phyloP scores from a whole-genome alignment of 23 tunicate species.

The Pegea sp. region DNA sequence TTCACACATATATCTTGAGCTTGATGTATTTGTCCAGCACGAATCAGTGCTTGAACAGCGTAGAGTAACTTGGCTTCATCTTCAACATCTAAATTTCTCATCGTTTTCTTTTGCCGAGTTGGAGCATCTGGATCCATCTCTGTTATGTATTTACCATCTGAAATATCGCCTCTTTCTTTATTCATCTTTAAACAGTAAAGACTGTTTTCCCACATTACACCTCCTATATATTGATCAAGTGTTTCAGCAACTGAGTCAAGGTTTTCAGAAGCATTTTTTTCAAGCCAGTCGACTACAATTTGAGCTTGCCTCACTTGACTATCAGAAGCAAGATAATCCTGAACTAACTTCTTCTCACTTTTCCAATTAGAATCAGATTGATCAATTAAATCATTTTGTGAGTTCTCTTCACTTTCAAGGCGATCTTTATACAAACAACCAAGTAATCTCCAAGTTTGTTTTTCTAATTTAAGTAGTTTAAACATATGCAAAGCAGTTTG shows the following conservation, averaged over 20 bases:
- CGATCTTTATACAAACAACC: constrained; percentile 19
- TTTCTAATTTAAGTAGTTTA: constrained; percentile 24
- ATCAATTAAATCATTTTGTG: neutral
- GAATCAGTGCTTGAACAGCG: constrained; percentile 22
- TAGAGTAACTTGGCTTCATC: constrained; percentile 51
- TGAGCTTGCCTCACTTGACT: constrained; percentile 65
- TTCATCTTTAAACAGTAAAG: constrained; percentile 32
- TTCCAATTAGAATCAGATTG: constrained; percentile 9
- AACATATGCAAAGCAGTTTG: constrained; percentile 15
- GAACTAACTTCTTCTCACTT: constrained; percentile 34
- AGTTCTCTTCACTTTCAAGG: neutral
- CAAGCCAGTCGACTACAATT: constrained; percentile 88
- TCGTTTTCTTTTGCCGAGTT: constrained; percentile 11
- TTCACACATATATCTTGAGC: constrained; percentile 66
- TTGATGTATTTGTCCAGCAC: constrained; percentile 69
- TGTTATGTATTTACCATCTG: constrained; percentile 1
- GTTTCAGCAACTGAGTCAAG: constrained; percentile 18
- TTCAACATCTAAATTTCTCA: constrained; percentile 31
- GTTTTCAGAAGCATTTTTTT: constrained; percentile 61
- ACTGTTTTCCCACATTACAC: constrained; percentile 63
- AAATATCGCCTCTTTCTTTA: constrained; percentile 11
- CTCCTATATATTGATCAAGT: constrained; percentile 32
- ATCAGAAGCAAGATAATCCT: constrained; percentile 15
- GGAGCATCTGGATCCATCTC: constrained; percentile 75
- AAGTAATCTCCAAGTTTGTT: constrained; percentile 70